A percentile compares a stretch with the other conserved stretches of the same genome.
phyloP scores from a whole-genome alignment of 1,140 invertebrate species.

The Drosophila neocordata region DNA sequence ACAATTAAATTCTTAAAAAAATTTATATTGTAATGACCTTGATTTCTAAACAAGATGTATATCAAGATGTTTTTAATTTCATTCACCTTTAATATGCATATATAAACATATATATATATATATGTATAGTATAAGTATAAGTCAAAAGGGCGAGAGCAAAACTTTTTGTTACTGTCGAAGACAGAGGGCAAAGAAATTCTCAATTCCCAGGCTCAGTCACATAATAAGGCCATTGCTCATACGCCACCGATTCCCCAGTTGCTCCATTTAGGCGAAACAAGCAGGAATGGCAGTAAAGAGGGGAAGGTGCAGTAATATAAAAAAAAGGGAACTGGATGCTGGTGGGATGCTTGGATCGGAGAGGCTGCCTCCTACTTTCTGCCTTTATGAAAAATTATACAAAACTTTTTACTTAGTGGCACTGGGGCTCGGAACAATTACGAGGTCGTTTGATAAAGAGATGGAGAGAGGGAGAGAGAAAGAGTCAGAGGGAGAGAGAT shows the following conservation, averaged over 20 bases:
- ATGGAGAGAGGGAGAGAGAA: not conserved
- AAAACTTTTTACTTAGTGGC: constrained; percentile 75
- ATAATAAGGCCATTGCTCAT: constrained; percentile 66
- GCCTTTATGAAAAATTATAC: constrained; percentile 76
- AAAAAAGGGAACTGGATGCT: not conserved
- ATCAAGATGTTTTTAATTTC: not conserved
- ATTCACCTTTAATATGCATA: not conserved
- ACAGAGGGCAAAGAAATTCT: not conserved
- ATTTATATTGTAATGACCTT: too few species aligned
- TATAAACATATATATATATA: too few species aligned
- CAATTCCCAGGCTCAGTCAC: constrained; percentile 37
- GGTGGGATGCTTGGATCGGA: not conserved
- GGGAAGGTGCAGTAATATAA: too few species aligned
- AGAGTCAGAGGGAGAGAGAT: not conserved
- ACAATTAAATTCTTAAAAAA: too few species aligned
- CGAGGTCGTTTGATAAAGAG: constrained; percentile 40
- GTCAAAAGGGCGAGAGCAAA: not conserved
- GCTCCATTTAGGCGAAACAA: constrained; percentile 32
- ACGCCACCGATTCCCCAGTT: constrained; percentile 67
- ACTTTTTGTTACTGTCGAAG: not conserved
- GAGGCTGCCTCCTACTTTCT: constrained; percentile 11
- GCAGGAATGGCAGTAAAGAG: too few species aligned
- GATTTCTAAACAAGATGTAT: not conserved
- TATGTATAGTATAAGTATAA: not conserved
- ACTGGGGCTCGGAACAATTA: constrained; percentile 60